These are phyloP conservation scores for Cygnus olor DNA, from an alignment of 2,797 vertebrate genomes.

Conservation along the genomic window DNA sequence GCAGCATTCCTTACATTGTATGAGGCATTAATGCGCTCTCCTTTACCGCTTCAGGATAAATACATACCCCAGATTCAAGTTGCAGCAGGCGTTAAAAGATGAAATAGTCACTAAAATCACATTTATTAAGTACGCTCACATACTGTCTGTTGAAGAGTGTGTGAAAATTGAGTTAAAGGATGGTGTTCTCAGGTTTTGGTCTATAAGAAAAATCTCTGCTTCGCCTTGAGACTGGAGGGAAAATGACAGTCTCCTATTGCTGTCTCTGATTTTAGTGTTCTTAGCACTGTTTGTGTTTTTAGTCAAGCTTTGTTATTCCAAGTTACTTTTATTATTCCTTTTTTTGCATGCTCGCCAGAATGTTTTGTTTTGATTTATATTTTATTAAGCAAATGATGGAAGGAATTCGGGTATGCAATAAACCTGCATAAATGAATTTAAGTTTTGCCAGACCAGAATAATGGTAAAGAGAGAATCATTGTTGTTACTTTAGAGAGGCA, in stretches of 20 bases:
- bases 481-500: neutral
- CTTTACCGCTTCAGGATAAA: slow-evolving; percentile 22
- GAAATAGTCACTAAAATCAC: neutral
- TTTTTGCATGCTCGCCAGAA: neutral
- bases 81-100: slow-evolving; percentile 31
- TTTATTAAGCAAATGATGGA: neutral
- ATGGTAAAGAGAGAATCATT: neutral
- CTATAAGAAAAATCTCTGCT: neutral
- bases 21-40: slow-evolving; percentile 1
- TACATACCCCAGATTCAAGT: slow-evolving; percentile 14
- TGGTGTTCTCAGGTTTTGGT: neutral
- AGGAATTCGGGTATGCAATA: neutral
- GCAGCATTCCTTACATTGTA: slow-evolving; percentile 58
- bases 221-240: neutral
- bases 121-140: neutral
- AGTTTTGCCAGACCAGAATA: neutral
- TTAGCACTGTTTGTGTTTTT: neutral
- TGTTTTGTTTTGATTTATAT: neutral
- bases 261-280: neutral
- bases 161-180: neutral
- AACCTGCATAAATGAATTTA: neutral
- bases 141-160: neutral
- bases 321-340: neutral
- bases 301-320: neutral
- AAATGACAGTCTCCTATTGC: neutral